Conservation (phyloP, 2,113 vertebrate genomes). For the Corythoichthys haematopterus region DNA sequence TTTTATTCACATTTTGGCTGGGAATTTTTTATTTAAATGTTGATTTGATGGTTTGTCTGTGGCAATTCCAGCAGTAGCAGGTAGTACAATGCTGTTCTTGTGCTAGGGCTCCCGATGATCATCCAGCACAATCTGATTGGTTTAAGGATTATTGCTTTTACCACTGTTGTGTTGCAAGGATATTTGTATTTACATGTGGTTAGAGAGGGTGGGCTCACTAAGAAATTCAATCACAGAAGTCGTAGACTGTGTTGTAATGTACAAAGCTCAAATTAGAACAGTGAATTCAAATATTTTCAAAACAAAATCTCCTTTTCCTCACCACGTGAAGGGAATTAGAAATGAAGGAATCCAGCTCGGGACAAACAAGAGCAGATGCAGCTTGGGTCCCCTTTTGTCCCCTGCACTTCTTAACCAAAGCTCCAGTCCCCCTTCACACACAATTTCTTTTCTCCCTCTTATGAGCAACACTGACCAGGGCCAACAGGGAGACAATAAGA, state of each 20-base stretch:
- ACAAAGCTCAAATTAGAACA: neutral
- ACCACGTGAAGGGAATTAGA: neutral
- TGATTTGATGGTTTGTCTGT: conserved; percentile 13
- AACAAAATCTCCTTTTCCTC: conserved; percentile 5
- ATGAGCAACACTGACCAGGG: conserved; percentile 23
- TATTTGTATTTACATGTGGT: conserved; percentile 11
- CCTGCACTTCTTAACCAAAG: neutral
- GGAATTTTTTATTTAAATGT: no score
- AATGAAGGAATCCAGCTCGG: neutral
- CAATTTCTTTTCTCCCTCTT: conserved; percentile 15
- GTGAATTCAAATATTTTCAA: neutral
- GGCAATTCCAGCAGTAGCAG: conserved; percentile 5
- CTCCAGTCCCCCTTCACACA: neutral
- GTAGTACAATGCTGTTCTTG: conserved; percentile 45
- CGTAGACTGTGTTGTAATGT: neutral
- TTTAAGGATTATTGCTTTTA: conserved; percentile 33
- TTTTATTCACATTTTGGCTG: no score
- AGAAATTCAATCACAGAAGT: conserved; percentile 12
- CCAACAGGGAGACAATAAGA: conserved; percentile 40
- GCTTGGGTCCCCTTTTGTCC: neutral
- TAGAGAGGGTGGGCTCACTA: conserved; percentile 1
- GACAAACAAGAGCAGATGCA: conserved; percentile 11
- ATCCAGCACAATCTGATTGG: conserved; percentile 49
- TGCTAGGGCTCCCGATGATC: conserved; percentile 47
- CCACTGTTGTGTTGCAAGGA: conserved; percentile 24